phyloP scores from a whole-genome alignment of 2,888 invertebrate genomes.

The Andrena camellia region DNA sequence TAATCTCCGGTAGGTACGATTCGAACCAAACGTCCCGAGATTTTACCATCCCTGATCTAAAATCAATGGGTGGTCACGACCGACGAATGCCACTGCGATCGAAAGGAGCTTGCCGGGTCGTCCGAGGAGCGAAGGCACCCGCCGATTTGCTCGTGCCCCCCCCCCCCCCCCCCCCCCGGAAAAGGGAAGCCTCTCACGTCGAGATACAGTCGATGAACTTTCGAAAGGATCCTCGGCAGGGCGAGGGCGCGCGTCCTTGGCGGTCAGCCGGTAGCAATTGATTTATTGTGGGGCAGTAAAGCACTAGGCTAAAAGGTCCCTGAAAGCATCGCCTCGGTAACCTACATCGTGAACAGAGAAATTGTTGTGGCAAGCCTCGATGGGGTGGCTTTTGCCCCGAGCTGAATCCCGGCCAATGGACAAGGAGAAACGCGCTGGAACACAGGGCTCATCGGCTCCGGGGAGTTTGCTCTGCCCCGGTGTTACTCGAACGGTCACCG shows the following conservation, averaged over 20 bases:
- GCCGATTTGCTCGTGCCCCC: no score
- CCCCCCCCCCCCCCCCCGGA: no score
- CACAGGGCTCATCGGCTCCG: constrained; percentile 34
- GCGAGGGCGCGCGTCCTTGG: constrained; percentile 31
- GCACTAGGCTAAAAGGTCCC: constrained; percentile 77
- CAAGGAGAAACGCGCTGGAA: constrained; percentile 43
- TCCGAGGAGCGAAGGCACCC: no score
- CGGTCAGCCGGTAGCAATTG: constrained; percentile 73
- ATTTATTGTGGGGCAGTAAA: constrained; percentile 83
- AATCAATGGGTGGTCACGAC: no score
- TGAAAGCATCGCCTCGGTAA: constrained; percentile 80
- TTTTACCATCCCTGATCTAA: no score
- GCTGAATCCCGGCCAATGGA: constrained; percentile 59
- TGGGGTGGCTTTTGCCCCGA: constrained; percentile 74
- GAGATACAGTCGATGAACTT: constrained; percentile 41
- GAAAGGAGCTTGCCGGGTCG: no score
- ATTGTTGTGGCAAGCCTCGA: constrained; percentile 84
- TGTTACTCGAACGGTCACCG: not conserved
- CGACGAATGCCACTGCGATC: no score
- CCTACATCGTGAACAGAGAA: constrained; percentile 84
- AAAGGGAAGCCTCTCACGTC: not conserved
- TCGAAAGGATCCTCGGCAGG: constrained; percentile 38
- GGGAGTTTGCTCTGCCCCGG: constrained; percentile 24
- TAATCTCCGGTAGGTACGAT: no score
- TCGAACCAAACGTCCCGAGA: no score